Evolutionary conservation across 2,888 invertebrate genomes (phyloP).

Genomic region (Cylloceria caligata): DNA sequence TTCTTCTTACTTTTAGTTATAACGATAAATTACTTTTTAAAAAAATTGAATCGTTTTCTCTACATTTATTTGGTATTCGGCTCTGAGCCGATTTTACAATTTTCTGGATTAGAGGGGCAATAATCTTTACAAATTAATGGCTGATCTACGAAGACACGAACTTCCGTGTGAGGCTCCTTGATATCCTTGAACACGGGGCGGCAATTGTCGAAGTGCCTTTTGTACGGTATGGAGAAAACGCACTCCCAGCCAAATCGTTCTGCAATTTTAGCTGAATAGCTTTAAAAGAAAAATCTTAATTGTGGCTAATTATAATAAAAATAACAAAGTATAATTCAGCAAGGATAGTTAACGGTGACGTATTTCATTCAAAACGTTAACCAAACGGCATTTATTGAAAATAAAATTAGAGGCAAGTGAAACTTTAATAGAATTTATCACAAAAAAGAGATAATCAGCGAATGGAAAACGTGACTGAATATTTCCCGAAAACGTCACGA

Average conservation of each 20-base stretch:
- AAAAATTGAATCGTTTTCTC: not conserved
- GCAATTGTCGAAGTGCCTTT: constrained; percentile 71
- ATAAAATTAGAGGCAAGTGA: no score
- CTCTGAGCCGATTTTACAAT: constrained; percentile 51
- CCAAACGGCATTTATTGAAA: no score
- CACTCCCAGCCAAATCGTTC: constrained; percentile 74
- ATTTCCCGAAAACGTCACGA: no score
- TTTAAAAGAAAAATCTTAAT: constrained; percentile 47
- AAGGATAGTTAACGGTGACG: no score
- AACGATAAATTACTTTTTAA: not conserved
- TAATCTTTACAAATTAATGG: constrained; percentile 65
- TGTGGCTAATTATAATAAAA: no score
- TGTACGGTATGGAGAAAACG: constrained; percentile 73
- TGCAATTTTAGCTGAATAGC: constrained; percentile 74
- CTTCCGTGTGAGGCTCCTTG: constrained; percentile 74
- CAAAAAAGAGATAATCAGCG: no score
- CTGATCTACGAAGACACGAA: constrained; percentile 71
- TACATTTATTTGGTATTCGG: constrained; percentile 52
- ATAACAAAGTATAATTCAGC: no score
- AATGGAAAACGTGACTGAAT: no score
- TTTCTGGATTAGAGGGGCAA: constrained; percentile 47
- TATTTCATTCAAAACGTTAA: no score
- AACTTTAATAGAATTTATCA: no score
- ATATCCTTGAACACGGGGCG: constrained; percentile 74
- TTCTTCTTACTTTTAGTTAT: not conserved